Evolutionary conservation across 2,797 vertebrate species (phyloP), one percentile per base, ranked within the genome.

Genomic region (Tapera naevia): DNA sequence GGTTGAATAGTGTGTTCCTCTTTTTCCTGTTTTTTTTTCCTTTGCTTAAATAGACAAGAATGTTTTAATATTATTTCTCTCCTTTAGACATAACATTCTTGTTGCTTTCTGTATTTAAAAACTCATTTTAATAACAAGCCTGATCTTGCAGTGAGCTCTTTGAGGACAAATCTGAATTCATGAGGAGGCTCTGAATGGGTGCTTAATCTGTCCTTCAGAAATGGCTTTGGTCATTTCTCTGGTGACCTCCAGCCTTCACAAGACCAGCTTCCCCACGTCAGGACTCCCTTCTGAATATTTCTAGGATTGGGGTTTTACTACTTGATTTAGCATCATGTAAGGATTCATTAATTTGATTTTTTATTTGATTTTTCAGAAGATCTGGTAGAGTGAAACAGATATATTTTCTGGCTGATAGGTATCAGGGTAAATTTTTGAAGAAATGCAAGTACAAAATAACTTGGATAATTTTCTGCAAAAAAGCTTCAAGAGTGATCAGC

Each of bases 201-300:
- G 9, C 0, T 19, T 12, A 45, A 4, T 30, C 27, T 48, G 8
- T 33, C 14, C 17, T 61, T 61, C 2, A 2, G 48, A 50, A 60
- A 39, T 6, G 6, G 1, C 3, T 45, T 9, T 1, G 2, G 27
- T 27, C 11, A 37, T 45, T 25, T 16, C 30, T 65, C 15, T 3
- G 4, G 5, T 41, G 39, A 37, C 10, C 27, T 19, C 23, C 11
- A 32, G 7, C 32, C 7, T 43, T 46, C 15, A 22, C 1, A 5
- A 43, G 48, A 66, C 28, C 19, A 37, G 6, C 8, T 65, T 16
- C 37, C 10, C 12, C n/a, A 11, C 24, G 45, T 13, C 19, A 81
- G 5, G 5, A 39, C 28, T 50, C 18, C 18, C 13, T 43, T 18
- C 15, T 21, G 5, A 43, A 13, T 70, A 18, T 65, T 89, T n/a